phyloP scores from a whole-genome alignment of 2,888 invertebrate genomes.

The Baccha elongata region DNA sequence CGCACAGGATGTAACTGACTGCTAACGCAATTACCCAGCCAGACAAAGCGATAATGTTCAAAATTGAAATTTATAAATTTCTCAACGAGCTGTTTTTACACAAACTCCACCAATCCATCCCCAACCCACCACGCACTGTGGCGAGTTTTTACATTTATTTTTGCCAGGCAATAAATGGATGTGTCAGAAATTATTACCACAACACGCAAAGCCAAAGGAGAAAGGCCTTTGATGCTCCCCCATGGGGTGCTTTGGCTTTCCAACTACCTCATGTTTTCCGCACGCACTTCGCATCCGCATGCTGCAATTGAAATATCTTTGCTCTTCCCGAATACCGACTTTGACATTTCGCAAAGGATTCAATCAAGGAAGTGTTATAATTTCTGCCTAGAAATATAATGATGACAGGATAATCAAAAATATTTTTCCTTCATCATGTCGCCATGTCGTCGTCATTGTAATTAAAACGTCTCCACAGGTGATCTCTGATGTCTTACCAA shows the following conservation, averaged over 20 bases:
- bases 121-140: constrained; percentile 42
- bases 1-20: constrained; percentile 71
- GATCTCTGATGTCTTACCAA: constrained; percentile 72
- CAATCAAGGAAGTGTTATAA: constrained; percentile 62
- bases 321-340: constrained; percentile 39
- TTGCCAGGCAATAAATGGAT: constrained; percentile 63
- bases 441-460: constrained; percentile 38
- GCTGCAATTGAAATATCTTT: constrained; percentile 69
- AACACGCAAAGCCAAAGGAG: constrained; percentile 46
- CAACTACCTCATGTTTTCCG: constrained; percentile 44
- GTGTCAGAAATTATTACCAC: constrained; percentile 72
- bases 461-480: constrained; percentile 74
- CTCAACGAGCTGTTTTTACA: constrained; percentile 45
- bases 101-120: not conserved
- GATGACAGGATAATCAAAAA: constrained; percentile 73
- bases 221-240: constrained; percentile 66
- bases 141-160: constrained; percentile 70
- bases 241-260: constrained; percentile 31
- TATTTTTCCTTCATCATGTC: constrained; percentile 68
- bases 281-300: constrained; percentile 14
- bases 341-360: constrained; percentile 62
- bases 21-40: constrained; percentile 48
- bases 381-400: constrained; percentile 69
- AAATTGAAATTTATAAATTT: constrained; percentile 68
- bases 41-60: constrained; percentile 49